Evolutionary conservation across 1,140 invertebrate species (phyloP).

Genomic region (Hylaeus anthracinus): DNA sequence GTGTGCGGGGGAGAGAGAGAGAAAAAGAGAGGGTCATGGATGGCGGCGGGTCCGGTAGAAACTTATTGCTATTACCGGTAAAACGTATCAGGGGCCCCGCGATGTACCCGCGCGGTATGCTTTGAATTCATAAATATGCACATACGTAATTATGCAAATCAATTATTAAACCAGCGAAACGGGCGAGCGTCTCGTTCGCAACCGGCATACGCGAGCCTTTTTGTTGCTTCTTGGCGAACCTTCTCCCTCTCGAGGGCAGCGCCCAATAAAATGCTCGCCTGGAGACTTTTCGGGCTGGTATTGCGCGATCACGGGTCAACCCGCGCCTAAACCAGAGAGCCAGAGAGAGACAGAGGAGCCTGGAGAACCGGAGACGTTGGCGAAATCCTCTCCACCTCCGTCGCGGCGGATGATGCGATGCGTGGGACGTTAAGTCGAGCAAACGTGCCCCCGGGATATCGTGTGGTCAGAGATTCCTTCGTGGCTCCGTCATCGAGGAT

Average conservation of each 20-base stretch:
- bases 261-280: constrained; percentile 16
- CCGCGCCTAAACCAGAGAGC: background rate
- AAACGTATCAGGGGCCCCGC: constrained; percentile 58
- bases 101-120: constrained; percentile 45
- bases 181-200: constrained; percentile 49
- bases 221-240: constrained; percentile 26
- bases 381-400: background rate
- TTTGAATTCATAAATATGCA: constrained; percentile 67
- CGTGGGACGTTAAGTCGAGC: constrained; percentile 74
- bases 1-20: background rate
- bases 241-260: background rate
- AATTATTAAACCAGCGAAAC: constrained; percentile 63
- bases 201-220: constrained; percentile 43
- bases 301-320: background rate
- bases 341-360: constrained; percentile 15
- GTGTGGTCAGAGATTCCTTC: constrained; percentile 79
- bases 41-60: constrained; percentile 58
- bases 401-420: constrained; percentile 47
- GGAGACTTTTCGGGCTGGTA: constrained; percentile 23
- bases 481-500: constrained; percentile 65
- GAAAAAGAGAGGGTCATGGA: constrained; percentile 40
- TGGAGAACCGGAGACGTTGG: constrained; percentile 5
- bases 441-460: constrained; percentile 72
- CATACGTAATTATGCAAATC: constrained; percentile 66
- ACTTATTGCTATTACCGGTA: constrained; percentile 64